Percentiles rank a stretch among this genome's conserved stretches.
Conservation (phyloP, 2,797 vertebrate genomes). For the Sebastes nivosus region DNA sequence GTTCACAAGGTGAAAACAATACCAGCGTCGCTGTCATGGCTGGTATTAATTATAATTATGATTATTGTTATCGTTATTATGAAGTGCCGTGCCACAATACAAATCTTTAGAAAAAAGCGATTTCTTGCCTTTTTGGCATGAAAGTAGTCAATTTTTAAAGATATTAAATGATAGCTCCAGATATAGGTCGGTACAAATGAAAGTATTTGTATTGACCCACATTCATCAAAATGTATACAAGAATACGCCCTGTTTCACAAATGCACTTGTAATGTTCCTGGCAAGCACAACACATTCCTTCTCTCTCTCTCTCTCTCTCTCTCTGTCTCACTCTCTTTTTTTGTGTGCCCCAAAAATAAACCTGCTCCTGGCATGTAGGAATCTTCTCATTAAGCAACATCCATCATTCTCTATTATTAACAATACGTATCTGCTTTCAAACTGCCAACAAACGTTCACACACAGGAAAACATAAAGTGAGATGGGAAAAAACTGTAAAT, state of each 20-base stretch:
- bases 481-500: slow-evolving; percentile 3
- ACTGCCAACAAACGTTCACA: slow-evolving; percentile 16
- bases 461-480: background rate
- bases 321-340: slow-evolving; percentile 1
- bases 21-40: background rate
- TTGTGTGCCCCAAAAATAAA: slow-evolving; percentile 65
- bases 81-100: background rate
- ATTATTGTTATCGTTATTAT: background rate
- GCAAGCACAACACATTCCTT: slow-evolving; percentile 57
- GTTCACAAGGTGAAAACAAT: background rate
- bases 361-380: slow-evolving; percentile 53
- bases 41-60: background rate
- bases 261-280: slow-evolving; percentile 47
- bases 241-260: slow-evolving; percentile 26
- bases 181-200: background rate
- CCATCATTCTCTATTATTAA: slow-evolving; percentile 62
- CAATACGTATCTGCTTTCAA: slow-evolving; percentile 51
- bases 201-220: slow-evolving; percentile 26
- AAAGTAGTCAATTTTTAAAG: background rate
- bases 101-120: background rate
- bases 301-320: background rate
- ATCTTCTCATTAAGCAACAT: slow-evolving; percentile 60
- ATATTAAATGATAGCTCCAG: background rate
- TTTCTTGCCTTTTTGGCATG: background rate
- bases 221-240: slow-evolving; percentile 18